Evolutionary conservation across 2,888 invertebrate genomes (phyloP), one percentile per base, ranked within the genome.

Genomic region (Ophonus ardosiacus): DNA sequence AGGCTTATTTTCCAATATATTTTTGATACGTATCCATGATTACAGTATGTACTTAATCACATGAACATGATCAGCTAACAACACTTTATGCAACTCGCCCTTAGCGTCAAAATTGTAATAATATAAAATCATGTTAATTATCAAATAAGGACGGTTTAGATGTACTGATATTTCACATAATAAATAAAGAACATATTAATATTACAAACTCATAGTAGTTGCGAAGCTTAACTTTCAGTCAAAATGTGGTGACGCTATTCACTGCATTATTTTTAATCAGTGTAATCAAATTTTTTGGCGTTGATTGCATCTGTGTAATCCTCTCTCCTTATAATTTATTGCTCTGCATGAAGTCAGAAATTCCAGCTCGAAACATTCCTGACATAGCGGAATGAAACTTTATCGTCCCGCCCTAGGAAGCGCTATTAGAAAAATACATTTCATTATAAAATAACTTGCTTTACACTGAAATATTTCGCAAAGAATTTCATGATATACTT

Each of bases 361-460:
- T 74, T 74, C 74, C 74, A 15, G 40, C 74, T 21, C 13, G 51
- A 21, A 74, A 74, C 74, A 74, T 74, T 74, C 74, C 74, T 21
- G 18, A 51, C 74, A 74, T 74, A 74, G 24, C 74, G 18, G 74
- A 74, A 74, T 43, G 40, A 74, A 74, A 74, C 74, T 74, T 74
- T 74, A 74, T 43, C 56, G 74, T 24, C 24, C 18, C 38, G 15
- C 43, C 56, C 56, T 43, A 43, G 43, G 43, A 51, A 74, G 15
- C 51, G 74, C 56, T 74, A 74, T 74, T 74, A 74, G 74, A 74
- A 74, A 74, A 74, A 74, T 74, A 74, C 74, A 74, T 74, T 74
- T 74, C 74, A 74, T 74, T 74, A 74, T 74, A 74, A 74, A 74
- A 74, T 74, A 74, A 74, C 74, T 71, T 15, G 71, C 71, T 15